Conservation (phyloP, 2,797 vertebrate genomes). For the Acanthurus lineatus region DNA sequence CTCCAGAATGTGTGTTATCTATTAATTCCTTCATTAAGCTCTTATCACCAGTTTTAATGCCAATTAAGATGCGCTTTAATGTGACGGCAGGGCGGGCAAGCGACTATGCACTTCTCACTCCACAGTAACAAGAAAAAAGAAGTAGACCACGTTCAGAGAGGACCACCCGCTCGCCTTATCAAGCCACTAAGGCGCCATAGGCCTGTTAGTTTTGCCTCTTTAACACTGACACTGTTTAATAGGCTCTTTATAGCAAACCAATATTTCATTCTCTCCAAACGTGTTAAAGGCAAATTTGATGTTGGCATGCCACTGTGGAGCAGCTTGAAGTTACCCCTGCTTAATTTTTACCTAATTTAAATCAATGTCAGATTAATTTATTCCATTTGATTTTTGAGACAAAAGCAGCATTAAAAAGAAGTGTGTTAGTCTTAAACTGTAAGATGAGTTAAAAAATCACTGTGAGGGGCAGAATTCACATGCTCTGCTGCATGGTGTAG, state of each 20-base stretch:
- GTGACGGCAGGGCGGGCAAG: constrained; percentile 77
- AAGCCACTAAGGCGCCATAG: constrained; percentile 58
- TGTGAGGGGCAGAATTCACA: constrained; percentile 48
- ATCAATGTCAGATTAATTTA: constrained; percentile 29
- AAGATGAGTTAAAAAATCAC: constrained; percentile 52
- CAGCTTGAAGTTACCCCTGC: constrained; percentile 35
- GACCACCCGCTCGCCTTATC: constrained; percentile 71
- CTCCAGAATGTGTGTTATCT: constrained; percentile 83
- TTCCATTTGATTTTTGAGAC: constrained; percentile 33
- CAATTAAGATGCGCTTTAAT: constrained; percentile 87
- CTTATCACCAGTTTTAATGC: constrained; percentile 87
- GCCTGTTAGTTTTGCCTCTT: constrained; percentile 67
- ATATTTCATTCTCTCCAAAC: constrained; percentile 26
- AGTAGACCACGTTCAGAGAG: constrained; percentile 59
- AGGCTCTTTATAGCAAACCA: constrained; percentile 31
- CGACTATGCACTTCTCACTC: constrained; percentile 74
- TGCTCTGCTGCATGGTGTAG: constrained; percentile 55
- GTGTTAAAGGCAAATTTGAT: constrained; percentile 48
- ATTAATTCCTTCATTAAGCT: constrained; percentile 87
- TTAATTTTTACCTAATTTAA: constrained; percentile 43
- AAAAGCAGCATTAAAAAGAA: constrained; percentile 28
- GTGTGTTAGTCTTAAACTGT: constrained; percentile 7
- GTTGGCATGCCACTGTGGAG: constrained; percentile 16
- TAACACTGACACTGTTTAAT: constrained; percentile 59
- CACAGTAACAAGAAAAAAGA: constrained; percentile 64